A percentile compares a stretch with the other conserved stretches of the same genome.
These are phyloP conservation scores for Diacarnus erythraeanus DNA, from an alignment of 37 sponge, comb jelly and placozoan genomes.

Conservation along the genomic window DNA sequence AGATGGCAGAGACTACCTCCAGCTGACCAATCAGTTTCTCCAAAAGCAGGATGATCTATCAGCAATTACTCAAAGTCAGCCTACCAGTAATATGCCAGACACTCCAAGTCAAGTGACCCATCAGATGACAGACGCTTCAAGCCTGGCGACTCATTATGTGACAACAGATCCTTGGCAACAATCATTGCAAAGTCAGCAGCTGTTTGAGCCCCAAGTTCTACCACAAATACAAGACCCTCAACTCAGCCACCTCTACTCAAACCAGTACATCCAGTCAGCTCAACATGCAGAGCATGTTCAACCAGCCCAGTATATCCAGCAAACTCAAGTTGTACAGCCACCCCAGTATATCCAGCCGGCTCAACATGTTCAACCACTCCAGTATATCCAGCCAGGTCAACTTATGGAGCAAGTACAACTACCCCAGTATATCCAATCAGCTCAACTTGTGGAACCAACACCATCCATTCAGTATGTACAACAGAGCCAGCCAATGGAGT, in stretches of 20 bases:
- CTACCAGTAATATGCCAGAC: not conserved
- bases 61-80: not conserved
- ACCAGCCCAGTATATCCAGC: not conserved
- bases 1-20: constrained; percentile 8
- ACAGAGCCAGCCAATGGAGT: constrained; percentile 2
- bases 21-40: constrained; percentile 12
- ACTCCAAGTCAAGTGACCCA: not conserved
- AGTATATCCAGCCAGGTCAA: not conserved
- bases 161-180: not conserved
- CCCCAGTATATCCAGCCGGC: not conserved
- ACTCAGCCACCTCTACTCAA: too few species aligned
- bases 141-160: not conserved
- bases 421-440: not conserved
- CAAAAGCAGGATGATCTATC: not conserved
- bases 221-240: not conserved
- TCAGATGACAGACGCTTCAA: too few species aligned
- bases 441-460: not conserved
- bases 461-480: not conserved
- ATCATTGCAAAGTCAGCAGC: not conserved
- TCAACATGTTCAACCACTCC: constrained; percentile 7
- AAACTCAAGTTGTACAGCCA: constrained; percentile 4
- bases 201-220: not conserved
- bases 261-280: not conserved
- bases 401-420: not conserved
- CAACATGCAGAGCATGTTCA: not conserved